phyloP scores from a whole-genome alignment of 2,888 invertebrate genomes.

The Melikaiella ostensackeni region DNA sequence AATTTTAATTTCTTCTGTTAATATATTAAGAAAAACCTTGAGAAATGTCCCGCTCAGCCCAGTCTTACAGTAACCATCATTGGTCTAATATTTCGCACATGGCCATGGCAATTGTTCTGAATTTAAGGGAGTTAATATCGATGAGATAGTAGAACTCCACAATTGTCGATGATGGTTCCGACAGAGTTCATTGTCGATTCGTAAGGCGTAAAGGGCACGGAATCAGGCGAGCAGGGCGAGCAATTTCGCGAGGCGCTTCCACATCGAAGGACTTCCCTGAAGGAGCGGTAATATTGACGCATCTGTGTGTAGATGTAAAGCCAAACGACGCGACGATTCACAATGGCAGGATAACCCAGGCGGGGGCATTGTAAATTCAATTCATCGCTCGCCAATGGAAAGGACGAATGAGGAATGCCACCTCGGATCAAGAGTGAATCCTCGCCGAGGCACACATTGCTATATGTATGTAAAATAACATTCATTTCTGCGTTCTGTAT shows the following conservation, averaged over 20 bases:
- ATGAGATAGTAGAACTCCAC: constrained; percentile 27
- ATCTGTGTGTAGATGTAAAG: constrained; percentile 38
- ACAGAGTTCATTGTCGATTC: constrained; percentile 48
- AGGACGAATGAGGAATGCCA: constrained; percentile 25
- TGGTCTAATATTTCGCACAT: background rate
- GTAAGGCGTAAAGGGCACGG: constrained; percentile 46
- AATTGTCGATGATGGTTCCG: constrained; percentile 43
- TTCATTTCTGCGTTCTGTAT: background rate
- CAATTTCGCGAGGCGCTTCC: constrained; percentile 44
- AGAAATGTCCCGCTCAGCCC: too few relatives aligned
- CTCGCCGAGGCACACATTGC: background rate
- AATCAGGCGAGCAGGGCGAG: constrained; percentile 46
- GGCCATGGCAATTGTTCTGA: background rate
- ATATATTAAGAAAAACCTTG: too few relatives aligned
- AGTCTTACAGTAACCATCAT: too few relatives aligned
- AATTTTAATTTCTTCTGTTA: too few relatives aligned
- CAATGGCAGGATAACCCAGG: constrained; percentile 25
- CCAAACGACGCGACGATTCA: constrained; percentile 18
- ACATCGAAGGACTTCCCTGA: constrained; percentile 42
- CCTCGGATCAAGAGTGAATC: constrained; percentile 5
- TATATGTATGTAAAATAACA: constrained; percentile 7
- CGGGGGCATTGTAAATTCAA: constrained; percentile 35
- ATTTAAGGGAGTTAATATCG: constrained; percentile 4
- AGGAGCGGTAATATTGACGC: constrained; percentile 44
- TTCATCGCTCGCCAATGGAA: constrained; percentile 29